phyloP scores from a whole-genome alignment of 2,113 vertebrate genomes.

The Cyprinodon tularosa region DNA sequence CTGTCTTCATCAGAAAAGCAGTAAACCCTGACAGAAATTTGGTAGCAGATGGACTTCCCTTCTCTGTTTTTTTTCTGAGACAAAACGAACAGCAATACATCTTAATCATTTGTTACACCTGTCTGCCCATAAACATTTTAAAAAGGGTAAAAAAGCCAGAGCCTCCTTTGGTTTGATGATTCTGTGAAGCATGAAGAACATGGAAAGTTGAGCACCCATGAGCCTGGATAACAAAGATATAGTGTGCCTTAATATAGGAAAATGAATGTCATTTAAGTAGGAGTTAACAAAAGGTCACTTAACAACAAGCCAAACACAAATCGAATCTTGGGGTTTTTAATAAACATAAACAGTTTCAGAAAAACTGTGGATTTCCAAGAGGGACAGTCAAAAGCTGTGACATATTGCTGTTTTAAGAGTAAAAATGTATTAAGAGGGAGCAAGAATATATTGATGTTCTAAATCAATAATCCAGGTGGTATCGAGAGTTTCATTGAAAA shows the following conservation, averaged over 20 bases:
- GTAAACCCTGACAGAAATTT: constrained; percentile 49
- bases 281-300: constrained; percentile 73
- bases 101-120: constrained; percentile 62
- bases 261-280: constrained; percentile 67
- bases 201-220: constrained; percentile 55
- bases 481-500: constrained; percentile 66
- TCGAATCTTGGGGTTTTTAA: constrained; percentile 39
- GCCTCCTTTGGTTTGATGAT: constrained; percentile 49
- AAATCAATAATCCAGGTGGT: constrained; percentile 68
- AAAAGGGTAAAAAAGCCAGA: constrained; percentile 42
- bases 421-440: constrained; percentile 68
- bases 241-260: constrained; percentile 49
- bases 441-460: constrained; percentile 66
- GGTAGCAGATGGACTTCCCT: constrained; percentile 46
- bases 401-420: constrained; percentile 73
- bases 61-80: constrained; percentile 50
- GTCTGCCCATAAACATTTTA: constrained; percentile 58
- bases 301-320: constrained; percentile 54
- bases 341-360: constrained; percentile 29
- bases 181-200: constrained; percentile 58
- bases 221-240: constrained; percentile 67
- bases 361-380: constrained; percentile 59
- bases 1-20: constrained; percentile 63
- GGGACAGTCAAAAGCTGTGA: constrained; percentile 62
- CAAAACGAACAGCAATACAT: constrained; percentile 67